Conservation (phyloP, 2,797 vertebrate genomes). For the Chiloscyllium punctatum region DNA sequence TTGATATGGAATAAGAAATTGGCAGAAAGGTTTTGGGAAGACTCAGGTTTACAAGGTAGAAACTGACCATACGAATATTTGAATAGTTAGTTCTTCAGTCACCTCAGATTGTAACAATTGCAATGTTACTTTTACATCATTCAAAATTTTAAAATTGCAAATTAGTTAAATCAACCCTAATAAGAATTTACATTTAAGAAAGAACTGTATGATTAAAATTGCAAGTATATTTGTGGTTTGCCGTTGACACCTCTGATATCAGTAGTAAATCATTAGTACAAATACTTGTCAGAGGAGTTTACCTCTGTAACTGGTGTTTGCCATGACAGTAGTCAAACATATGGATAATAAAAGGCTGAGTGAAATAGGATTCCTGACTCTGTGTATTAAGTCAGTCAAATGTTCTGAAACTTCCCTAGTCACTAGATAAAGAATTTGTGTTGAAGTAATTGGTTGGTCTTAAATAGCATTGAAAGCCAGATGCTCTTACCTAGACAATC, state of each 20-base stretch:
- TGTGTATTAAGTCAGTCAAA: not conserved
- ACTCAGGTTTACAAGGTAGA: not conserved
- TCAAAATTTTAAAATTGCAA: not conserved
- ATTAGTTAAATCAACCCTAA: too few species aligned
- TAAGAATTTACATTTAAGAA: too few species aligned
- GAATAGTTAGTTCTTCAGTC: not conserved
- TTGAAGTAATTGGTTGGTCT: not conserved
- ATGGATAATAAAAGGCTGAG: not conserved
- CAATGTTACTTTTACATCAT: not conserved
- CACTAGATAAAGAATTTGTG: not conserved
- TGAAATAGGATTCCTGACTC: not conserved
- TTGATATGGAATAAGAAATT: not conserved
- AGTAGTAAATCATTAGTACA: not conserved
- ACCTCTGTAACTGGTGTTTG: not conserved
- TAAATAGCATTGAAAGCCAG: not conserved
- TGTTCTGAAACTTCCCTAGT: not conserved
- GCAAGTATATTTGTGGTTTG: not conserved
- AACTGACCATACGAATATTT: not conserved
- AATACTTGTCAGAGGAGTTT: not conserved
- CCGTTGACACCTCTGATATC: not conserved
- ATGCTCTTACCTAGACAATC: not conserved
- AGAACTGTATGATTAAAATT: not conserved
- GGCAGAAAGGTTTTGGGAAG: not conserved
- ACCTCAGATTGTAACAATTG: not conserved
- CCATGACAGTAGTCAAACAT: not conserved